Conservation (phyloP, 2,113 vertebrate species). For the Ctenomys sociabilis region DNA sequence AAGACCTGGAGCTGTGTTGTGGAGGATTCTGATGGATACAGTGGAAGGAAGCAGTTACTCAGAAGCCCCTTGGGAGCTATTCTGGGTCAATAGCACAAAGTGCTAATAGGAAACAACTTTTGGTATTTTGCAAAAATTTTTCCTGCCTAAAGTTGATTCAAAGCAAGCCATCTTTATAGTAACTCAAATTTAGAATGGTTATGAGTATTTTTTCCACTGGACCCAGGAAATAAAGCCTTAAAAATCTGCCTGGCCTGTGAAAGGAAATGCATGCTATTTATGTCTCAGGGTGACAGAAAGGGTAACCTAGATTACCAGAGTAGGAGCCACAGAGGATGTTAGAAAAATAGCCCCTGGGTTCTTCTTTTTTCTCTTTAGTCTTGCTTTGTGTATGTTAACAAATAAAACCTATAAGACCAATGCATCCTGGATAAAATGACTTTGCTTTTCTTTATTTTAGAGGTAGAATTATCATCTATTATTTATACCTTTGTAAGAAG, state of each 20-base stretch:
- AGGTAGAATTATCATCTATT: neutral
- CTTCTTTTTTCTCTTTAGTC: neutral
- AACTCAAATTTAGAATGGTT: slow-evolving; percentile 64
- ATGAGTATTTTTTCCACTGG: slow-evolving; percentile 57
- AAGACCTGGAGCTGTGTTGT: slow-evolving; percentile 33
- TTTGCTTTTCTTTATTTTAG: slow-evolving; percentile 63
- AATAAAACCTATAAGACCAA: slow-evolving; percentile 51
- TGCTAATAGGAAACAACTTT: slow-evolving; percentile 8
- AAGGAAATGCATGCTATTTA: slow-evolving; percentile 78
- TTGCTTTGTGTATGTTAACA: slow-evolving; percentile 42
- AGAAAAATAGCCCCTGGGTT: slow-evolving; percentile 67
- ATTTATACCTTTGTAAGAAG: neutral
- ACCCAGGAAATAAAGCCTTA: slow-evolving; percentile 70
- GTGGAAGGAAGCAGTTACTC: slow-evolving; percentile 26
- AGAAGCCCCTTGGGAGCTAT: slow-evolving; percentile 4
- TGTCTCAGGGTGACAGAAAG: slow-evolving; percentile 68
- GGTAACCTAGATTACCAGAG: slow-evolving; percentile 62
- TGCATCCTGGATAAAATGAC: neutral
- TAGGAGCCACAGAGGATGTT: slow-evolving; percentile 58
- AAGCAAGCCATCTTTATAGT: slow-evolving; percentile 56
- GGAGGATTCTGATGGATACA: slow-evolving; percentile 26
- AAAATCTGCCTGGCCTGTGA: slow-evolving; percentile 66
- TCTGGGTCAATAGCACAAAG: slow-evolving; percentile 30
- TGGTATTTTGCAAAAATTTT: slow-evolving; percentile 52
- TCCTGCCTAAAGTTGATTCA: slow-evolving; percentile 52